Evolutionary conservation across 2,113 vertebrate species (phyloP).

Genomic region (Apodemus sylvaticus): DNA sequence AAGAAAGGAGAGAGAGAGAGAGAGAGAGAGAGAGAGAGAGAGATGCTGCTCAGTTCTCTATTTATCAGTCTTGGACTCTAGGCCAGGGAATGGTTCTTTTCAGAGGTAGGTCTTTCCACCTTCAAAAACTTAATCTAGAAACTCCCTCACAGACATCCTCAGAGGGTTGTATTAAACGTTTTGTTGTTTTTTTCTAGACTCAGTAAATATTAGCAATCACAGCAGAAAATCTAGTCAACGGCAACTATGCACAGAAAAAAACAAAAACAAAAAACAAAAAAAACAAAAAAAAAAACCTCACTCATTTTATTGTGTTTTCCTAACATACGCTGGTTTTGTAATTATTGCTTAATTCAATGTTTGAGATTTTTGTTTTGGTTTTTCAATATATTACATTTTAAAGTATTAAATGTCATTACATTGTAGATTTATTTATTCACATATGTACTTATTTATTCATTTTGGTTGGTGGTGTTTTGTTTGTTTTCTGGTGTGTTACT

Average conservation of each 20-base stretch:
- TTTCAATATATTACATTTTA: not conserved
- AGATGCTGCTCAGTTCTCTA: not conserved
- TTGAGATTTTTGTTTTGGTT: not conserved
- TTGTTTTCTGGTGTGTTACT: not conserved
- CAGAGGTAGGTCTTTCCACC: not conserved
- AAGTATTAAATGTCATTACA: not conserved
- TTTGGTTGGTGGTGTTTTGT: not conserved
- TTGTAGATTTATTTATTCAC: not conserved
- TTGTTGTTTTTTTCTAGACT: not conserved
- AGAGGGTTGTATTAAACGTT: not conserved
- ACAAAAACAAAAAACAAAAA: too few species aligned
- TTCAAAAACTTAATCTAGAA: not conserved
- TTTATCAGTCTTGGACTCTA: not conserved
- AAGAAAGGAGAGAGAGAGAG: too few species aligned
- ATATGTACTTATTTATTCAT: not conserved
- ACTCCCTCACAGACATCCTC: not conserved
- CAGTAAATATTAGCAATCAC: not conserved
- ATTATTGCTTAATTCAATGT: not conserved
- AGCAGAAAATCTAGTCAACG: not conserved
- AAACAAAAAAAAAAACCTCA: constrained; percentile 15
- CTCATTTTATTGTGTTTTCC: not conserved
- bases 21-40: too few species aligned
- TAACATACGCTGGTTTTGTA: constrained; percentile 14
- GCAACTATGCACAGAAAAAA: not conserved
- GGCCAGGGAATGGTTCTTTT: not conserved